Conservation (phyloP, 2,888 invertebrate genomes). For the Cyrtodaria siliqua region DNA sequence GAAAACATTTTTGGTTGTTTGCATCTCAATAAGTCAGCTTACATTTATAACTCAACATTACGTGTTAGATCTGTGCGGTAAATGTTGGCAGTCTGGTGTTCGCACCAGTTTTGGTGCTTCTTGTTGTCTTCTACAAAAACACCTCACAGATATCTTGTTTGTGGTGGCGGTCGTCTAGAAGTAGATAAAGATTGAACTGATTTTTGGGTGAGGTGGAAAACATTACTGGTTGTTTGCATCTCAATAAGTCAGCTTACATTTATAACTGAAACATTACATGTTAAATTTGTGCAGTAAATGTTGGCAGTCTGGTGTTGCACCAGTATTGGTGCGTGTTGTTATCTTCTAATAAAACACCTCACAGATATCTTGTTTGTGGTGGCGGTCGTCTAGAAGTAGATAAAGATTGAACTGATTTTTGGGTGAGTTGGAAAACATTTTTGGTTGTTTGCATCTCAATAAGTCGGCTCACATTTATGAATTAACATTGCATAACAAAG, state of each 20-base stretch:
- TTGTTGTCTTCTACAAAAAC: too few species aligned
- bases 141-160: conserved; percentile 23
- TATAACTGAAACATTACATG: too few species aligned
- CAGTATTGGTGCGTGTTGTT: too few species aligned
- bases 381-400: conserved; percentile 53
- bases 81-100: too few species aligned
- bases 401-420: conserved; percentile 33
- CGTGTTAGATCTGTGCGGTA: too few species aligned
- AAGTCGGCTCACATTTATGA: too few species aligned
- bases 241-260: neutral
- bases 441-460: conserved; percentile 43
- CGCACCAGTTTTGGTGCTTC: too few species aligned
- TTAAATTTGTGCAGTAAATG: too few species aligned
- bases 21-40: neutral
- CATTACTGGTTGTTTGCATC: conserved; percentile 1
- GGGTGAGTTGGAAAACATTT: conserved; percentile 48
- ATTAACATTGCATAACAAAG: too few species aligned
- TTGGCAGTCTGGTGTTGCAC: too few species aligned
- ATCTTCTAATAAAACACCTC: conserved; percentile 58
- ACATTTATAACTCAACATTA: neutral
- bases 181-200: conserved; percentile 16
- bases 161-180: conserved; percentile 1
- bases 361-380: conserved; percentile 5
- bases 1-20: conserved; percentile 5
- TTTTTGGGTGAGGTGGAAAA: conserved; percentile 43